phyloP scores from a whole-genome alignment of 2,797 vertebrate species.

The Odontamblyopus lacepedii region DNA sequence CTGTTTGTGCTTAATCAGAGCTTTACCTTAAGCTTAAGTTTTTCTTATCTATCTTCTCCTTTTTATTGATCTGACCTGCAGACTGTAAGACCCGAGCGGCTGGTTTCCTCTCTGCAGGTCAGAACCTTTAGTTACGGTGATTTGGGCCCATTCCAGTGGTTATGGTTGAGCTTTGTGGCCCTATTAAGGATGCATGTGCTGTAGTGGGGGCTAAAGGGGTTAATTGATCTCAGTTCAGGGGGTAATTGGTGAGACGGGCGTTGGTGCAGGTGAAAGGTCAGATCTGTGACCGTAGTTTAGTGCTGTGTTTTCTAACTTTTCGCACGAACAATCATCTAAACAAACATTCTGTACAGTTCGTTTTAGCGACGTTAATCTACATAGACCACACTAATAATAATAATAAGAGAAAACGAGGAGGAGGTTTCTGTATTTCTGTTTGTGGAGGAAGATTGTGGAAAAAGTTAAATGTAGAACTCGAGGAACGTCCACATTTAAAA shows the following conservation, averaged over 20 bases:
- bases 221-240: conserved; percentile 48
- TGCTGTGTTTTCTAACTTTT: background rate
- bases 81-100: background rate
- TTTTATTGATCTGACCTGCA: conserved; percentile 10
- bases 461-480: too few relatives aligned
- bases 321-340: too few relatives aligned
- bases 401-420: too few relatives aligned
- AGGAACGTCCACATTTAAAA: too few relatives aligned
- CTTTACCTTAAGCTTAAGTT: conserved; percentile 35
- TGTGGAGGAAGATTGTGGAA: too few relatives aligned
- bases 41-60: conserved; percentile 14
- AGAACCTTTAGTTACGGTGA: conserved; percentile 13
- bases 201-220: conserved; percentile 36
- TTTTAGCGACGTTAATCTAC: too few relatives aligned
- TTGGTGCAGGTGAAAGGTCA: conserved; percentile 24
- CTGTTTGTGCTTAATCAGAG: conserved; percentile 56
- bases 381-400: too few relatives aligned
- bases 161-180: conserved; percentile 17
- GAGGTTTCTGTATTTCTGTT: too few relatives aligned
- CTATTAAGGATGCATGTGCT: conserved; percentile 33
- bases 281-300: background rate
- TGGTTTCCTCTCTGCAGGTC: conserved; percentile 12
- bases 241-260: conserved; percentile 57
- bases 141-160: conserved; percentile 20
- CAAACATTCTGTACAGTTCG: too few relatives aligned